A percentile compares a stretch with the other conserved stretches of the same genome.
phyloP scores from a whole-genome alignment of 2,888 invertebrate genomes.

The Philereme vetulata region DNA sequence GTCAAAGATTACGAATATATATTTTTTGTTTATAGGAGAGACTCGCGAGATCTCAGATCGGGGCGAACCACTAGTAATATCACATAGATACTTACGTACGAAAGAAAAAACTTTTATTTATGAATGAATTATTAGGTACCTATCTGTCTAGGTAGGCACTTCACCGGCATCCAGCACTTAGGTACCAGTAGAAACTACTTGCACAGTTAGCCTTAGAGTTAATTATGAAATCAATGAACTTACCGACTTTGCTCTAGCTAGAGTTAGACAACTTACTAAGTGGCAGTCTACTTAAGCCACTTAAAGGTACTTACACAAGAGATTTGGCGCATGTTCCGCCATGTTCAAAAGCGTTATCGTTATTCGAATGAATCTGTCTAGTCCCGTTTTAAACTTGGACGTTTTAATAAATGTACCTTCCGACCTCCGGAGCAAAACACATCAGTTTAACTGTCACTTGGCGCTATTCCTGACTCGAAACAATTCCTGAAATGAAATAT shows the following conservation, averaged over 20 bases:
- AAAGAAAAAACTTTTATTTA: no score
- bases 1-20: no score
- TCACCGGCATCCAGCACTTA: no score
- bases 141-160: no score
- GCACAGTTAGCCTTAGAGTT: not conserved
- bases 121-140: no score
- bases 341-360: slow-evolving; percentile 34
- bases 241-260: not conserved
- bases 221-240: not conserved
- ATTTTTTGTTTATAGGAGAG: no score
- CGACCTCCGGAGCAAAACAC: slow-evolving; percentile 59
- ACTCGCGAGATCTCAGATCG: no score
- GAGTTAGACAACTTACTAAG: slow-evolving; percentile 7
- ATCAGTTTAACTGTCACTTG: slow-evolving; percentile 78
- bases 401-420: slow-evolving; percentile 73
- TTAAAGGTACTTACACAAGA: slow-evolving; percentile 4
- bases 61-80: no score
- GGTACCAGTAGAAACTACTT: no score
- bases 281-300: not conserved
- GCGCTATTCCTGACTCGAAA: slow-evolving; percentile 73
- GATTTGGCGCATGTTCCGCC: slow-evolving; percentile 22
- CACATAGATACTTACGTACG: no score
- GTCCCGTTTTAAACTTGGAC: slow-evolving; percentile 51
- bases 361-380: slow-evolving; percentile 43
- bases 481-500: slow-evolving; percentile 79